Base-by-base conservation (phyloP, 2,797 vertebrate species). In the Melanotaenia trifasciata region DNA sequence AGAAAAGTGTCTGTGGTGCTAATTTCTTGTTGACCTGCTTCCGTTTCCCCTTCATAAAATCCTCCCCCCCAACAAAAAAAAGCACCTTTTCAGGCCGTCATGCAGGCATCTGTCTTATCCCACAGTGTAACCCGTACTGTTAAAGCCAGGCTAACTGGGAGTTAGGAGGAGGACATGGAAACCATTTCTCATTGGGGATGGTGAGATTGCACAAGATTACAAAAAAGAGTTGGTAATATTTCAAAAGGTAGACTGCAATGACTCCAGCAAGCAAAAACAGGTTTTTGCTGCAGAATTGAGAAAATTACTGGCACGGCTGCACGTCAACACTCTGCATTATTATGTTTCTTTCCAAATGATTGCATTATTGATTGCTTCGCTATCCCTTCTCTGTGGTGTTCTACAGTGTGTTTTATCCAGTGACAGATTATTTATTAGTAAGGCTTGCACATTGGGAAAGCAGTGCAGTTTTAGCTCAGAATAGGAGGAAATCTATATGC, bases 81-180 rank as follows among this genome's bases (percentile, higher is more conserved):
- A 94, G 93, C 90, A 93, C 92, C 90, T 86, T 91, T 88, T 91
- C 36, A 91, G 93, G 93, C 94, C 86, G 65, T 1, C 9, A 67
- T 16, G 64, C 50, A 24, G 72, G 83, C 64, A 70, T 80, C 79
- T 72, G 72, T 80, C 80, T 87, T 67, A 72, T 76, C 77, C 62
- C 58, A 53, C 70, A 93, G 90, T 93, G 90, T 91, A 90, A 84
- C 64, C 59, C 63, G 62, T 64, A 47, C 73, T 81, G 71, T 84
- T 70, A 79, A 79, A 60, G 66, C 59, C 59, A 5, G 67, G 70
- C 30, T 43, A 63, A 43, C 40, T 13, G 32, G 78, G 73, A 64
- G 45, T 22, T 8, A 43, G 24, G 0, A 51, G 24, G 35, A 50
- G 53, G 56, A 40, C 22, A 50, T 18, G 43, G 61, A 53, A 78